phyloP scores from a whole-genome alignment of 2,113 vertebrate genomes.

The Erythrolamprus reginae region DNA sequence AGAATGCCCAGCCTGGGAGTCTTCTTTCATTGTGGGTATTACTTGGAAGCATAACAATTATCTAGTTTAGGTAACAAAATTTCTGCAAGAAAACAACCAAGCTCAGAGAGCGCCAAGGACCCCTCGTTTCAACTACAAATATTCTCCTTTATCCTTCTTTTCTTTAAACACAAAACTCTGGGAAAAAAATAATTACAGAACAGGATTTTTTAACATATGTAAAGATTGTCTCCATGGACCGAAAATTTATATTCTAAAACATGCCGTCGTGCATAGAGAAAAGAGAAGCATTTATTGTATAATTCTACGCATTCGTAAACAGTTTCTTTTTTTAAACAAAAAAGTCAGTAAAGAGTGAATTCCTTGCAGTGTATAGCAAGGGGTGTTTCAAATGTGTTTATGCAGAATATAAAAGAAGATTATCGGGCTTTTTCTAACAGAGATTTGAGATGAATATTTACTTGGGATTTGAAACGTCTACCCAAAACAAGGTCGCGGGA shows the following conservation, averaged over 20 bases:
- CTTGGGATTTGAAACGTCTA: not conserved
- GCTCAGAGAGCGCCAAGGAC: not conserved
- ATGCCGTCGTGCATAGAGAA: not conserved
- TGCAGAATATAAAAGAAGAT: not conserved
- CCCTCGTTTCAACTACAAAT: not conserved
- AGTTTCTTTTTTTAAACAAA: not conserved
- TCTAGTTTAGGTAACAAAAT: too few relatives aligned
- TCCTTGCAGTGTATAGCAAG: not conserved
- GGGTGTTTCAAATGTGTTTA: not conserved
- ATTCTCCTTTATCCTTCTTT: not conserved
- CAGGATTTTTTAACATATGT: not conserved
- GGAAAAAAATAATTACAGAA: not conserved
- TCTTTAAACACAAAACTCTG: not conserved
- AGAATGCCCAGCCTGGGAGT: too few relatives aligned
- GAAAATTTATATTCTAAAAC: not conserved
- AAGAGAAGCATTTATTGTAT: not conserved
- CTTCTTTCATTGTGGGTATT: too few relatives aligned
- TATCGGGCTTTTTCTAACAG: not conserved
- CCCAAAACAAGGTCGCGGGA: not conserved
- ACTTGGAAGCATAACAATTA: too few relatives aligned
- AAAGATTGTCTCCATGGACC: not conserved
- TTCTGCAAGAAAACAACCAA: too few relatives aligned
- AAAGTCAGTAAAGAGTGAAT: not conserved
- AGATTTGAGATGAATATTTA: not conserved
- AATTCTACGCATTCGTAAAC: not conserved